phyloP scores from a whole-genome alignment of 2,888 invertebrate genomes.

The Diploptera punctata region DNA sequence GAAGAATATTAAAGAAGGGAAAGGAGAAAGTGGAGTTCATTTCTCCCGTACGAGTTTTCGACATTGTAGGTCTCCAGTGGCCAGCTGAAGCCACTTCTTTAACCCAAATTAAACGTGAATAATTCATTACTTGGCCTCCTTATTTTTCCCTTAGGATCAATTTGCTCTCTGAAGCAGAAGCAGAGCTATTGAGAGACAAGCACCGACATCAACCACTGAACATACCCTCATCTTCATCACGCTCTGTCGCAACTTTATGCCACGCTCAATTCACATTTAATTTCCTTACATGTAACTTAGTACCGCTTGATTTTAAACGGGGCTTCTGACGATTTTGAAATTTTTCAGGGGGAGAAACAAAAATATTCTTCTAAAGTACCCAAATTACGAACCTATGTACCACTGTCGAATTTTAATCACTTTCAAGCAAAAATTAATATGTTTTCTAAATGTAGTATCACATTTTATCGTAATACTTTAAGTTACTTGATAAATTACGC shows the following conservation, averaged over 20 bases:
- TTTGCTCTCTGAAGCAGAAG: not conserved
- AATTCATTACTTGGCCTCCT: conserved; percentile 29
- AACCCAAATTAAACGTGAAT: conserved; percentile 34
- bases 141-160: conserved; percentile 3
- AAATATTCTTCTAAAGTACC: too few relatives aligned
- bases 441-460: too few relatives aligned
- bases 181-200: not conserved
- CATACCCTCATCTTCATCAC: not conserved
- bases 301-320: too few relatives aligned
- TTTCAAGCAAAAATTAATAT: too few relatives aligned
- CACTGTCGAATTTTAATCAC: too few relatives aligned
- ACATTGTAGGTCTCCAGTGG: not conserved
- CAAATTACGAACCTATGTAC: too few relatives aligned
- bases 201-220: not conserved
- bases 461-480: too few relatives aligned
- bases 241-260: not conserved
- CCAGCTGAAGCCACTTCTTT: conserved; percentile 24
- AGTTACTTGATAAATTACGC: too few relatives aligned
- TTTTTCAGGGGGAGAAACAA: too few relatives aligned
- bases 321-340: too few relatives aligned
- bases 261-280: too few relatives aligned
- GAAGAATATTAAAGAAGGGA: not conserved
- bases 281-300: too few relatives aligned
- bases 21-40: not conserved
- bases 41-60: not conserved